Base-by-base conservation (phyloP, 2,113 vertebrate species). In the Rhynchomys soricoides region DNA sequence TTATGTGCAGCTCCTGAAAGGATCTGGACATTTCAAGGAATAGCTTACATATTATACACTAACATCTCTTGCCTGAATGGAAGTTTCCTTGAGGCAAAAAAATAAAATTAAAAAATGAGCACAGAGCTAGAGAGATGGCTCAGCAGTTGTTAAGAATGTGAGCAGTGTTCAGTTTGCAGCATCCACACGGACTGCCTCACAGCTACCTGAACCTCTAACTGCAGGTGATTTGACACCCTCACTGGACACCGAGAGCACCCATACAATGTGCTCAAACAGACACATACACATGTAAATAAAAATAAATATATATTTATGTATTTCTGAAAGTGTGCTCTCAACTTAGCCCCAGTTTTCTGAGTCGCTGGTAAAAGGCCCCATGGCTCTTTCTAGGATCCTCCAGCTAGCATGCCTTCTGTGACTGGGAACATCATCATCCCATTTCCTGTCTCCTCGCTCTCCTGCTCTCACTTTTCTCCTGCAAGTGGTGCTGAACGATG, bases 1-100 rank as follows among this genome's bases (percentile, higher is more conserved):
- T 91, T 85, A 79, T 78, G 83, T 87, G 22, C 37, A 77, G 16
- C 45, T 87, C 50, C 64, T 55, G 45, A 79, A 97, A 89, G 68
- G 88, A 45, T 86, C 73, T 93, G 48, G 66, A 3, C 31, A 26
- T 48, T 73, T 88, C 19, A 95, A 55, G 50, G 83, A 62, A 85
- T 26, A 89, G 62, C 11, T 64, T 52, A 37, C 45, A 70, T 26
- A 81, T 1, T 26, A 12, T 81, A 68, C 40, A 86, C 48, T 82
- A 81, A 37, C 37, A 40, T 91, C 31, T 93, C 66, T 93, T 86
- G 4, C 73, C 77, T 50, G 86, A 90, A 92, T 74, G 83, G 55
- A 66, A 64, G 74, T 93, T 91, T 48, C n/a, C 17, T 83, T 12
- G 3, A 55, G 43, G 34, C 45, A 95, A 52, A 91, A 91, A 81